Evolutionary conservation across 2,797 vertebrate species (phyloP).

Genomic region (Gymnothorax javanicus): DNA sequence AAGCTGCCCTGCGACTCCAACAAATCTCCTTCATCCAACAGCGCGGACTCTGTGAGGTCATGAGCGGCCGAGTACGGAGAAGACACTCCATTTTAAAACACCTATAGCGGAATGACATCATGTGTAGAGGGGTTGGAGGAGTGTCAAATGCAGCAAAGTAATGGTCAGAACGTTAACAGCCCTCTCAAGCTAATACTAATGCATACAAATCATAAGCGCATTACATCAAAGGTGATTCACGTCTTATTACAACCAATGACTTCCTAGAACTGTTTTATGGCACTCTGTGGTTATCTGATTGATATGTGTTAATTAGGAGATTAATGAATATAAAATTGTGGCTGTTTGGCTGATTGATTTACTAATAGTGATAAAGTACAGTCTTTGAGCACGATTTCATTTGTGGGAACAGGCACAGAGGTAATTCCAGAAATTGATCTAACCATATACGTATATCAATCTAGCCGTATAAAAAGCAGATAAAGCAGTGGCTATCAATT

Average conservation of each 20-base stretch:
- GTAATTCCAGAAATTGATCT: background rate
- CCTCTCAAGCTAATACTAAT: background rate
- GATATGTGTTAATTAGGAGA: background rate
- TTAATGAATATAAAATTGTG: background rate
- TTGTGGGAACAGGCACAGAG: background rate
- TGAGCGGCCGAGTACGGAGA: background rate
- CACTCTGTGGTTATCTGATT: background rate
- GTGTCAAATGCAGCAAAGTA: background rate
- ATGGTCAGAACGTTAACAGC: background rate
- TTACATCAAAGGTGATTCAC: background rate
- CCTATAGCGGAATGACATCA: background rate
- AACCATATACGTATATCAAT: background rate
- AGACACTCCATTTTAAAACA: background rate
- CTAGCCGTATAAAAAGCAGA: background rate
- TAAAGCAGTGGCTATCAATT: background rate
- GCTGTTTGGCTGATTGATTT: background rate
- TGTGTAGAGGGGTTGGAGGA: background rate
- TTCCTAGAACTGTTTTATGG: background rate
- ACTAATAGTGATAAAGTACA: background rate
- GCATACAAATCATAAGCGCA: background rate
- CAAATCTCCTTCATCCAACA: background rate
- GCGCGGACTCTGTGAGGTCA: background rate
- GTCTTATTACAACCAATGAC: background rate
- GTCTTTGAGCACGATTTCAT: background rate
- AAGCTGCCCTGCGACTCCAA: slow-evolving; percentile 47